Conservation (phyloP, 2,113 vertebrate species). For the Labrus mixtus region DNA sequence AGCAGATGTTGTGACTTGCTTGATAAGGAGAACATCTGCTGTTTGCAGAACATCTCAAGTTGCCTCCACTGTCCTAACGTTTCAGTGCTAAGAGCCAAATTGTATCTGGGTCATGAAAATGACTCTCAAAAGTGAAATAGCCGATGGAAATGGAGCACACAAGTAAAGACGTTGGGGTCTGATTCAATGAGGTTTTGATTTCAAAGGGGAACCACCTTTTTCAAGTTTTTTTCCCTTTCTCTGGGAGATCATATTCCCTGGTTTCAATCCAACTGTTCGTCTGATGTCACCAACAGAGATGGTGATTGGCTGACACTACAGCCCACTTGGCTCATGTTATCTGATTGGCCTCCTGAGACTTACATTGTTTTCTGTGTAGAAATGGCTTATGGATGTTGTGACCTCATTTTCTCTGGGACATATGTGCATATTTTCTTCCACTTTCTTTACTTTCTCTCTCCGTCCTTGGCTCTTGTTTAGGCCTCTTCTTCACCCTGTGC, state of each 20-base stretch:
- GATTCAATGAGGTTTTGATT: slow-evolving; percentile 64
- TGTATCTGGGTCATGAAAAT: slow-evolving; percentile 56
- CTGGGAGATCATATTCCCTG: slow-evolving; percentile 61
- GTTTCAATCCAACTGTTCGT: slow-evolving; percentile 52
- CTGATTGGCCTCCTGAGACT: slow-evolving; percentile 67
- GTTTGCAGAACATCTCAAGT: slow-evolving; percentile 47
- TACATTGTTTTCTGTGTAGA: slow-evolving; percentile 61
- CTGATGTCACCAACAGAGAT: slow-evolving; percentile 67
- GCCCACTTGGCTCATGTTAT: slow-evolving; percentile 59
- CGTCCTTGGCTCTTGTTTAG: slow-evolving; percentile 6
- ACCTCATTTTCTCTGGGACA: slow-evolving; percentile 61
- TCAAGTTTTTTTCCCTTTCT: slow-evolving; percentile 14
- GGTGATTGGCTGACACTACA: slow-evolving; percentile 64
- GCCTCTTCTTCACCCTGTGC: slow-evolving; percentile 3
- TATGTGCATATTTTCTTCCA: slow-evolving; percentile 37
- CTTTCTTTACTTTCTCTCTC: neutral
- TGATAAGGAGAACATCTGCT: slow-evolving; percentile 58
- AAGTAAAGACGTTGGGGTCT: slow-evolving; percentile 22
- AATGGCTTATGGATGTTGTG: slow-evolving; percentile 46
- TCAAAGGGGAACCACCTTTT: slow-evolving; percentile 36
- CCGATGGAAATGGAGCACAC: slow-evolving; percentile 49
- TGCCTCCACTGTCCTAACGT: slow-evolving; percentile 46
- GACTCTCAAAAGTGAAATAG: slow-evolving; percentile 30
- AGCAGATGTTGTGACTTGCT: slow-evolving; percentile 34
- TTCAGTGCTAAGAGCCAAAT: slow-evolving; percentile 53